These are phyloP conservation scores for Cordylochernes scorpioides DNA, from an alignment of 2,888 invertebrate species.

Conservation along the genomic window DNA sequence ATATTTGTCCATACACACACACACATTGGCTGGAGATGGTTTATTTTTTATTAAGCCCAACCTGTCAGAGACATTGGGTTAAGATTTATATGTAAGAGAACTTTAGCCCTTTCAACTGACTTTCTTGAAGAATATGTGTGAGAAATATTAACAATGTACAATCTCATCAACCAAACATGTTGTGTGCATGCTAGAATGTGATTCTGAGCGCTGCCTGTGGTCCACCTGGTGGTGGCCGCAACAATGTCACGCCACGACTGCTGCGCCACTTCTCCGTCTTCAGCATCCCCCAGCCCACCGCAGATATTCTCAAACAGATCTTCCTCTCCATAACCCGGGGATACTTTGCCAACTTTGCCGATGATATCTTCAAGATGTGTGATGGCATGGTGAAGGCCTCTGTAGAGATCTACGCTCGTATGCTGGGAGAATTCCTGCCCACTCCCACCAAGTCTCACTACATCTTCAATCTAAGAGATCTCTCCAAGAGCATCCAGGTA, in stretches of 20 bases:
- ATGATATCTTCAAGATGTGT: slow-evolving; percentile 23
- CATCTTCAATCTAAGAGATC: slow-evolving; percentile 31
- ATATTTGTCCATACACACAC: no score
- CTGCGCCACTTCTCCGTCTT: neutral
- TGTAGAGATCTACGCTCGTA: slow-evolving; percentile 23
- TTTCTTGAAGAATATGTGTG: no score
- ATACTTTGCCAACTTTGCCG: slow-evolving; percentile 47
- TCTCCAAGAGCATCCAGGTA: slow-evolving; percentile 63
- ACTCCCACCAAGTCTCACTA: slow-evolving; percentile 25
- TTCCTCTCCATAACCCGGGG: slow-evolving; percentile 35
- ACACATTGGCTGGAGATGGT: no score
- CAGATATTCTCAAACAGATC: neutral
- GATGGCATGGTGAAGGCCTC: slow-evolving; percentile 21
- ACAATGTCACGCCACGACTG: neutral
- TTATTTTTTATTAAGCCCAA: no score
- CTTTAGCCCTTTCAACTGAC: no score
- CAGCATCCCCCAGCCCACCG: neutral
- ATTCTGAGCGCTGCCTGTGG: neutral
- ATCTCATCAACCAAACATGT: no score
- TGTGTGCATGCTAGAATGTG: no score
- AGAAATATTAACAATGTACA: no score
- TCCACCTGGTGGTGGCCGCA: neutral
- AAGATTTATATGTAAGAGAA: no score
- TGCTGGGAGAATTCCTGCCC: slow-evolving; percentile 23
- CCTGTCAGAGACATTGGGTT: no score